A percentile compares a stretch with the other conserved stretches of the same genome.
These are phyloP conservation scores for Uloborus diversus DNA, from an alignment of 1,140 invertebrate genomes.

Conservation along the genomic window DNA sequence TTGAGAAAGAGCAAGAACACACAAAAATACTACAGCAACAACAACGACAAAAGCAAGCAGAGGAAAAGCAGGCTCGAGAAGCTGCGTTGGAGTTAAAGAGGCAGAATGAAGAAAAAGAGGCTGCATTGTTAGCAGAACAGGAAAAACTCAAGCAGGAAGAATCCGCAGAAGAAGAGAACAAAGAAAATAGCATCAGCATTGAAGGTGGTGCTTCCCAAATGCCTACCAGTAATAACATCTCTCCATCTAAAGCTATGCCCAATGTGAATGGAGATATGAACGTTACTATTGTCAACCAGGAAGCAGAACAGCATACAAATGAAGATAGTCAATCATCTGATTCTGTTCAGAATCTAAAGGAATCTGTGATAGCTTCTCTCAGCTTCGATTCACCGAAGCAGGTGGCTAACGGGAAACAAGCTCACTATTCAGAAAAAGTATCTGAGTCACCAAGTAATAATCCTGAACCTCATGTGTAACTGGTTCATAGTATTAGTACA, in stretches of 20 bases:
- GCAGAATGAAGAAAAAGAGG: constrained; percentile 36
- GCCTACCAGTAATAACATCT: not conserved
- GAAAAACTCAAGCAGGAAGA: constrained; percentile 1
- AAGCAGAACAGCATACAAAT: not conserved
- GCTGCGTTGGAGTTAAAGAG: constrained; percentile 26
- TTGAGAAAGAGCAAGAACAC: constrained; percentile 39
- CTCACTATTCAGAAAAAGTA: not conserved
- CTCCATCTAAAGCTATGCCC: not conserved
- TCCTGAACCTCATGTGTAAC: constrained; percentile 29
- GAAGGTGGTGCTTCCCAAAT: too few relatives aligned
- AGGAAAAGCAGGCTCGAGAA: constrained; percentile 24
- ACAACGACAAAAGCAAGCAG: constrained; percentile 18
- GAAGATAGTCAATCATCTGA: not conserved
- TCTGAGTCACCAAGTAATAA: not conserved
- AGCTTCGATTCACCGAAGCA: constrained; percentile 41
- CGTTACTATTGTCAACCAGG: not conserved
- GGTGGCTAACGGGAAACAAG: constrained; percentile 39
- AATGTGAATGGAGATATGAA: not conserved
- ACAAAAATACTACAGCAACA: constrained; percentile 31
- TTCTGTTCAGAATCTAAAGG: constrained; percentile 14
- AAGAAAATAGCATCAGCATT: not conserved
- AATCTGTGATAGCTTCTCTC: constrained; percentile 38
- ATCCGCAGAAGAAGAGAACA: not conserved
- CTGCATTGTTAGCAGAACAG: constrained; percentile 10
- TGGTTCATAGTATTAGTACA: constrained; percentile 5